Base-by-base conservation (phyloP, 2,797 vertebrate species). In the Tiaroga cobitis region DNA sequence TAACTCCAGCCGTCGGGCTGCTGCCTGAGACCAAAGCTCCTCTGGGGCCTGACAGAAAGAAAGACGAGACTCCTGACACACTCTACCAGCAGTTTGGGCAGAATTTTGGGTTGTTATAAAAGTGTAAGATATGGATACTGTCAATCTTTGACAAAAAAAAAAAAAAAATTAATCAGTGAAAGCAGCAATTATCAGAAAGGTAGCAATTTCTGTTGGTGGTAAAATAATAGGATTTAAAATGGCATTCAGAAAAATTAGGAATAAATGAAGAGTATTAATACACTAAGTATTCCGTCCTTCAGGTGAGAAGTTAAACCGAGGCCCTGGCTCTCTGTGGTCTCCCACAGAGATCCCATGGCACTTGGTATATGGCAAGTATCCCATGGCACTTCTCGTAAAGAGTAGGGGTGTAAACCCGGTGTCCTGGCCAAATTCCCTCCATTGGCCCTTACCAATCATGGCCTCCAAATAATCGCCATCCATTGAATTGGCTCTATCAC, bases 41-140 rank as follows among this genome's bases (percentile, higher is more conserved):
- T 96, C 96, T 24, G 96, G 94, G 85, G 95, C 94, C 96, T 97
- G 67, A 0, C 6, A 43, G 29, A 65, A 65, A 87, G 7, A 82
- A 39, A 76, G 10, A 75, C 0, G 0, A 69, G 2, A 39, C 49
- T 0, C 75, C 3, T 29, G 11, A 61, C 59, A 26, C n/a, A 29
- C n/a, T 61, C 51, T 5, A 21, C 5, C 18, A 56, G 21, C 19
- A 24, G 73, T 16, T 56, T 76, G n/a, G 21, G 0, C 7, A n/a
- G 13, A 24, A 37, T 37, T 80, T 49, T 5, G 10, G 21, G 11
- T 51, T 5, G 11, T 2, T 34, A 74, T 8, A 26, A n/a, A 70
- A 49, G 69, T 72, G 21, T 26, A 16, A 24, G 24, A 78, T 41
- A 61, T 78, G 54, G 37, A 61, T 77, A 41, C 51, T 10, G 15